These are phyloP conservation scores for Trachops cirrhosus DNA, from an alignment of 2,797 vertebrate genomes.

Conservation along the genomic window DNA sequence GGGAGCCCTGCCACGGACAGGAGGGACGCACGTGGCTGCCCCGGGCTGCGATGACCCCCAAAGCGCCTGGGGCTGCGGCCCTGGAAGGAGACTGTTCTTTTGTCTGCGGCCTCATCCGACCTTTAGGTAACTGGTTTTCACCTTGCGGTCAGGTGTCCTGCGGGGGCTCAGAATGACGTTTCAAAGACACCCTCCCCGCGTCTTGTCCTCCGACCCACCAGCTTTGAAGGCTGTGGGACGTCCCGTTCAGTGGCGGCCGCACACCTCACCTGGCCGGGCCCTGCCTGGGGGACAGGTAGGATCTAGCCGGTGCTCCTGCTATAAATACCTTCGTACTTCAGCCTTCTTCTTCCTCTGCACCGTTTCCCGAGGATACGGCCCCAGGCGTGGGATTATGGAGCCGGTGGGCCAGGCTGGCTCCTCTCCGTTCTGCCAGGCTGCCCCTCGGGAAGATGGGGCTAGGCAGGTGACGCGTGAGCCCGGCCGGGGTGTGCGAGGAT, in stretches of 20 bases:
- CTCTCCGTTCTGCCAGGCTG: background rate
- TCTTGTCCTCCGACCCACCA: background rate
- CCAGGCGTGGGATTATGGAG: background rate
- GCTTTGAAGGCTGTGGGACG: background rate
- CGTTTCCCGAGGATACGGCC: background rate
- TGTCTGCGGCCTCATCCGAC: background rate
- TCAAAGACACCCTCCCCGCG: background rate
- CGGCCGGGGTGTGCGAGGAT: accelerated
- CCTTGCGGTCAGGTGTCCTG: background rate
- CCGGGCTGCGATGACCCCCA: background rate
- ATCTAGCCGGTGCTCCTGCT: background rate
- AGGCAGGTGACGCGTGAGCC: accelerated
- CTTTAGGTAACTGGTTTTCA: background rate
- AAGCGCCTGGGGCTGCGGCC: background rate
- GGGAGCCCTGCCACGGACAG: background rate
- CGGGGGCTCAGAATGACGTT: background rate
- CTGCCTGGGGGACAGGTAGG: background rate
- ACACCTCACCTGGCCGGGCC: background rate
- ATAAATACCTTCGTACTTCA: background rate
- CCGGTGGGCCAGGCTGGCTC: background rate
- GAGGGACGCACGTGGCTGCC: background rate
- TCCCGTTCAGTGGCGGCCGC: background rate
- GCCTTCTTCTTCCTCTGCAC: background rate
- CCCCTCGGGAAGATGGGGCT: background rate
- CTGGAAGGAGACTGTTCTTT: background rate